phyloP scores from a whole-genome alignment of 1,140 invertebrate species.

The Zaprionus camerounensis region DNA sequence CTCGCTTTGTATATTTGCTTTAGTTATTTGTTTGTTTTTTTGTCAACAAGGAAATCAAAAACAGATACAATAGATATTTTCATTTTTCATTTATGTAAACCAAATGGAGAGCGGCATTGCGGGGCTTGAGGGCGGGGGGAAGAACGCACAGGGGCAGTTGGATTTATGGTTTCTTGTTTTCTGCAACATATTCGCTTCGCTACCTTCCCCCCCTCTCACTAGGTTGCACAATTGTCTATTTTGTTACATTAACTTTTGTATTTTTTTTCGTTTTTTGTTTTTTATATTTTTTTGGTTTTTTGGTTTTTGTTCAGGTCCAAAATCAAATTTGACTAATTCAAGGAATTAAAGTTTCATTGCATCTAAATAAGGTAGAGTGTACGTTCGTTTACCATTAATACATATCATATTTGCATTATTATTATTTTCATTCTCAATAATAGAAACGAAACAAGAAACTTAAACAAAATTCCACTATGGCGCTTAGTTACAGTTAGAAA shows the following conservation, averaged over 20 bases:
- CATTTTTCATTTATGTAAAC: slow-evolving; percentile 48
- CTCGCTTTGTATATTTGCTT: slow-evolving; percentile 75
- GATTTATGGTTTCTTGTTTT: background rate
- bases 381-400: slow-evolving; percentile 65
- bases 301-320: slow-evolving; percentile 77
- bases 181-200: slow-evolving; percentile 4
- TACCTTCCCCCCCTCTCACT: slow-evolving; percentile 17
- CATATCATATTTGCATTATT: slow-evolving; percentile 69
- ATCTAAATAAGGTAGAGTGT: slow-evolving; percentile 82
- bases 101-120: slow-evolving; percentile 57
- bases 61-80: slow-evolving; percentile 72
- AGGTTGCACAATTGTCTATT: slow-evolving; percentile 71
- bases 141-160: slow-evolving; percentile 2
- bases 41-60: slow-evolving; percentile 77
- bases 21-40: slow-evolving; percentile 49
- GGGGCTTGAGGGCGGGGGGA: background rate
- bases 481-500: slow-evolving; percentile 28
- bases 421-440: slow-evolving; percentile 78
- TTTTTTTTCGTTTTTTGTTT: slow-evolving; percentile 39
- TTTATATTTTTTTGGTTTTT: slow-evolving; percentile 42
- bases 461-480: slow-evolving; percentile 83
- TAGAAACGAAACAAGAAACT: slow-evolving; percentile 82
- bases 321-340: slow-evolving; percentile 84
- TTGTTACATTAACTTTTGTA: slow-evolving; percentile 45
- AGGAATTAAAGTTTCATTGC: slow-evolving; percentile 84